Conservation (phyloP, 2,113 vertebrate genomes). For the Solea solea region DNA sequence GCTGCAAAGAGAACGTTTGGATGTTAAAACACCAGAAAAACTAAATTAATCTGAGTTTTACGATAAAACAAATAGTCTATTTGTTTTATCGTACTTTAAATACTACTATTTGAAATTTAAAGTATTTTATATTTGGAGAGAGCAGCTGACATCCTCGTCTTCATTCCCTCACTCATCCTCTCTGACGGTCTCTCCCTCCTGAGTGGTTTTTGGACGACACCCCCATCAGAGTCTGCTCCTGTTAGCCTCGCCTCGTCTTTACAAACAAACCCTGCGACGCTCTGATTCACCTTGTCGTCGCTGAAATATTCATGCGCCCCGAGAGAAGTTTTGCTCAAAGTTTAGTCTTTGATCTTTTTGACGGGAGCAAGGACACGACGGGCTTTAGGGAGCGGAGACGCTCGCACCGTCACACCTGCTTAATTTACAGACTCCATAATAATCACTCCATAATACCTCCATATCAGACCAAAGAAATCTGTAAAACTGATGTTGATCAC, state of each 20-base stretch:
- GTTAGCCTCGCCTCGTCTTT: conserved; percentile 66
- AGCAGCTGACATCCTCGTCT: conserved; percentile 55
- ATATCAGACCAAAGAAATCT: no score
- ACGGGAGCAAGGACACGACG: conserved; percentile 58
- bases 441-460: no score
- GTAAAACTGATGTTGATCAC: no score
- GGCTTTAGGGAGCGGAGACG: neutral
- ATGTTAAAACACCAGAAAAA: no score
- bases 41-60: no score
- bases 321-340: conserved; percentile 66
- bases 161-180: conserved; percentile 55
- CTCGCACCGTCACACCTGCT: conserved; percentile 5
- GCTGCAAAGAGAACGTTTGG: no score
- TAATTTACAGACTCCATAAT: neutral
- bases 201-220: conserved; percentile 55
- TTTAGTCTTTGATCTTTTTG: conserved; percentile 56
- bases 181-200: conserved; percentile 65
- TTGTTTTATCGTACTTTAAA: no score
- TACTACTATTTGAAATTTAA: no score
- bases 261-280: conserved; percentile 68
- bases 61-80: no score
- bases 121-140: neutral
- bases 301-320: conserved; percentile 80
- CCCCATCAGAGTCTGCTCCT: conserved; percentile 54
- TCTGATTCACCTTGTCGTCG: conserved; percentile 79